phyloP scores from a whole-genome alignment of 2,113 vertebrate genomes.

The Oenanthe oenanthe region DNA sequence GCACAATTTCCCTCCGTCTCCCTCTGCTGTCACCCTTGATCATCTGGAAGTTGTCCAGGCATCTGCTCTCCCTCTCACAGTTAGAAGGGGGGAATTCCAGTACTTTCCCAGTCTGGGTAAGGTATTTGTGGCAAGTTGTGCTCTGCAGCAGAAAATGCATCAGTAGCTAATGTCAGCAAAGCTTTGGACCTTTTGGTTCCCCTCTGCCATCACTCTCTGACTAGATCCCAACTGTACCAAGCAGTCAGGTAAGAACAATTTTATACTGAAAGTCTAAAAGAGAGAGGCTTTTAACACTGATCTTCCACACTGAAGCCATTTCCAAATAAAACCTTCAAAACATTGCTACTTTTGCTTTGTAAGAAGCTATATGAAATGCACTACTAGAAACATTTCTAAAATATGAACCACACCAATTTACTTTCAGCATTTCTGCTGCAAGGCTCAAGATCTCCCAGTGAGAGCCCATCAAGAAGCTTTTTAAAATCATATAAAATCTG shows the following conservation, averaged over 20 bases:
- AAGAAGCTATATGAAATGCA: background rate
- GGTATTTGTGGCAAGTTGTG: background rate
- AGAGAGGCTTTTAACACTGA: background rate
- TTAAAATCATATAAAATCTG: background rate
- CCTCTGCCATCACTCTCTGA: background rate
- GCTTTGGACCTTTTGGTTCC: background rate
- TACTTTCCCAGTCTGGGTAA: background rate
- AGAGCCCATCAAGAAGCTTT: background rate
- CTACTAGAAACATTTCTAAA: background rate
- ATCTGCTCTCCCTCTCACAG: background rate
- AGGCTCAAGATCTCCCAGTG: background rate
- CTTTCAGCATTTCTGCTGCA: conserved; percentile 6
- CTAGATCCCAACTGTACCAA: background rate
- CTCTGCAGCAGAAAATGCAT: background rate
- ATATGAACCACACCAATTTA: background rate
- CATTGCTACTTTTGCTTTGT: background rate
- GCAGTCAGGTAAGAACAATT: background rate
- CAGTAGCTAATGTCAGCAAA: background rate
- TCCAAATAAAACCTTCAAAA: background rate
- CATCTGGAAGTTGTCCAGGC: background rate
- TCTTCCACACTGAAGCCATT: background rate
- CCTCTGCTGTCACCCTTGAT: background rate
- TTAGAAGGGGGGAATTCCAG: background rate
- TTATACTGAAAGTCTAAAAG: background rate
- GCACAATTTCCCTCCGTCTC: background rate